Conservation (phyloP, 2,888 invertebrate genomes). For the Leucophora obtusa region DNA sequence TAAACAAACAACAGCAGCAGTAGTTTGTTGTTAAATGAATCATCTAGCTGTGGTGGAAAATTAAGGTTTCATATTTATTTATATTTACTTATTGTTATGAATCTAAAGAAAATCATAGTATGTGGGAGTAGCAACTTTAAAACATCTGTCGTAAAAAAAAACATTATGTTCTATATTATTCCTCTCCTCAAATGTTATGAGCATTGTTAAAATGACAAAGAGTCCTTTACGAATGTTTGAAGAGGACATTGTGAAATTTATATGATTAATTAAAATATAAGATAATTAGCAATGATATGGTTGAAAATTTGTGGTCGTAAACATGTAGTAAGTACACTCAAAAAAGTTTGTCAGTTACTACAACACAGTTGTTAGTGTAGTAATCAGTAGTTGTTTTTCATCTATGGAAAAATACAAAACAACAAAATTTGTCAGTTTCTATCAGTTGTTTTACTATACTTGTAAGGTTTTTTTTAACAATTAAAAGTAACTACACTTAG, state of each 20-base stretch:
- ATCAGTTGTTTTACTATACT: too few relatives aligned
- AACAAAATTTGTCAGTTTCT: too few relatives aligned
- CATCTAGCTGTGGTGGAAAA: neutral
- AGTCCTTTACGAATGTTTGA: constrained; percentile 58
- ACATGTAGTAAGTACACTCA: too few relatives aligned
- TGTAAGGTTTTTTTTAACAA: too few relatives aligned
- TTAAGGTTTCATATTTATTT: constrained; percentile 42
- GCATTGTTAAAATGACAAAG: constrained; percentile 47
- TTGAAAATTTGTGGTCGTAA: constrained; percentile 40
- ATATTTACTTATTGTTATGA: constrained; percentile 33
- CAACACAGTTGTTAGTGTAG: too few relatives aligned
- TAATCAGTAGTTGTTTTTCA: too few relatives aligned
- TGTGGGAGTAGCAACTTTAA: constrained; percentile 32
- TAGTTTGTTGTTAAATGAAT: constrained; percentile 11
- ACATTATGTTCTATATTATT: too few relatives aligned
- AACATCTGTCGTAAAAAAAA: constrained; percentile 48
- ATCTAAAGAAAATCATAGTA: constrained; percentile 26
- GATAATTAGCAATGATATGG: constrained; percentile 60
- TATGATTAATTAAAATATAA: constrained; percentile 58
- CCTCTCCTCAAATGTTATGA: constrained; percentile 36
- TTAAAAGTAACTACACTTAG: too few relatives aligned
- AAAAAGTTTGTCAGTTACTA: too few relatives aligned
- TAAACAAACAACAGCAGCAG: constrained; percentile 25
- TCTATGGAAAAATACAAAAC: too few relatives aligned
- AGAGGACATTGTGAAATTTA: constrained; percentile 58